These are phyloP conservation scores for Sphaeridia pumilis DNA, from an alignment of 2,888 invertebrate genomes.

Conservation along the genomic window DNA sequence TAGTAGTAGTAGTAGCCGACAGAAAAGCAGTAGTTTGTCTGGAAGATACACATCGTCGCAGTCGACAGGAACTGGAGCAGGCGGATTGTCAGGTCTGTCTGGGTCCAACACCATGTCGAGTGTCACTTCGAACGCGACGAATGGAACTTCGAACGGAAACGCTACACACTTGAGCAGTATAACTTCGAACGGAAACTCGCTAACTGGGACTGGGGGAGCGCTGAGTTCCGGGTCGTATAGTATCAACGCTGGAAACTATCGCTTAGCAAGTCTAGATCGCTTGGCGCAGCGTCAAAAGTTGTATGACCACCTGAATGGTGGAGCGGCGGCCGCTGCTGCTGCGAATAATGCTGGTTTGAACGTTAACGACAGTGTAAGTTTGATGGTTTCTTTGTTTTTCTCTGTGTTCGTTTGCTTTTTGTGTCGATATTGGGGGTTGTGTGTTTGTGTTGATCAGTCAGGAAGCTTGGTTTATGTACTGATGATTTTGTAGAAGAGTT, in stretches of 20 bases:
- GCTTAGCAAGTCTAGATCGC: constrained; percentile 66
- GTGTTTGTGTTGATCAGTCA: neutral
- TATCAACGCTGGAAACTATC: constrained; percentile 53
- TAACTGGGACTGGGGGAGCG: constrained; percentile 31
- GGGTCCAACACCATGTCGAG: neutral
- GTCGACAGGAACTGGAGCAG: constrained; percentile 19
- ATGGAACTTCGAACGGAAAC: constrained; percentile 15
- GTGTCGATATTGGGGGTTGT: neutral
- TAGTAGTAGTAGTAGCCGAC: constrained; percentile 24
- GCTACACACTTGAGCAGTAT: too few relatives aligned
- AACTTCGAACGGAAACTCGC: constrained; percentile 34
- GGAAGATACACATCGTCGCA: constrained; percentile 25
- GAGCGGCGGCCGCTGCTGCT: too few relatives aligned
- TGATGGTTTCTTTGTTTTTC: constrained; percentile 25
- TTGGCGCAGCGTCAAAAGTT: constrained; percentile 69
- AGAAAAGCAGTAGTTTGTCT: constrained; percentile 33
- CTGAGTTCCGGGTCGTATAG: constrained; percentile 21
- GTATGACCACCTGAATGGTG: constrained; percentile 52
- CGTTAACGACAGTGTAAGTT: constrained; percentile 11
- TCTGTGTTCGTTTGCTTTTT: constrained; percentile 36
- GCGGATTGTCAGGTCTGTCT: constrained; percentile 3
- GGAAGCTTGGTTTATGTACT: neutral
- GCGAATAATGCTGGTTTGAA: too few relatives aligned
- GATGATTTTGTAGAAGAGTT: neutral
- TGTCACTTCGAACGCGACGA: constrained; percentile 19